phyloP scores from a whole-genome alignment of 2,113 vertebrate species.

The Lethenteron reissneri region DNA sequence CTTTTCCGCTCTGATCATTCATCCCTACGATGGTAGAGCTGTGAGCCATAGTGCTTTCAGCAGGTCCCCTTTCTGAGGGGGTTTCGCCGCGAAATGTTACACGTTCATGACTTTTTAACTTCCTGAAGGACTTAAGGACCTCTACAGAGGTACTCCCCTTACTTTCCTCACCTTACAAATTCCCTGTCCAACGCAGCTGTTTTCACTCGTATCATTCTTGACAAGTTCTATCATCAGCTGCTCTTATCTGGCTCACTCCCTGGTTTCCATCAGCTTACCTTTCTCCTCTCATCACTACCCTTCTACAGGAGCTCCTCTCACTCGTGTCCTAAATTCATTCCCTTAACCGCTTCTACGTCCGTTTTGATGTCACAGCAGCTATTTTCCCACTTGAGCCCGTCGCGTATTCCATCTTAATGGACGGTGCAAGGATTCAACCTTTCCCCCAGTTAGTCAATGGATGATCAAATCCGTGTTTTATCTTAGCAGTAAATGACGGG shows the following conservation, averaged over 20 bases:
- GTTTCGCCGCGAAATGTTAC: background rate
- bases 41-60: background rate
- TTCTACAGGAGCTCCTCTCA: background rate
- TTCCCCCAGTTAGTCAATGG: background rate
- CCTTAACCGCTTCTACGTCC: background rate
- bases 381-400: background rate
- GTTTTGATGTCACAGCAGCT: background rate
- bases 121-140: background rate
- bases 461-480: background rate
- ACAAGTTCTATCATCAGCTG: background rate
- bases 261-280: too few species aligned
- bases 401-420: background rate
- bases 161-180: background rate
- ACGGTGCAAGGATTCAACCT: background rate
- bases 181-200: background rate
- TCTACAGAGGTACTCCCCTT: background rate
- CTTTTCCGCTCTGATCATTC: too few species aligned
- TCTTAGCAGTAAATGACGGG: background rate
- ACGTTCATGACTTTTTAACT: background rate
- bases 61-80: background rate
- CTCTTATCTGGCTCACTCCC: too few species aligned
- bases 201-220: background rate
- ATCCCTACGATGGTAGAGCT: background rate
- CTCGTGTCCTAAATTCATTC: background rate
- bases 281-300: background rate